Percentiles rank a stretch among this genome's conserved stretches.
phyloP scores from a whole-genome alignment of 2,113 vertebrate species.

The Pionites leucogaster region DNA sequence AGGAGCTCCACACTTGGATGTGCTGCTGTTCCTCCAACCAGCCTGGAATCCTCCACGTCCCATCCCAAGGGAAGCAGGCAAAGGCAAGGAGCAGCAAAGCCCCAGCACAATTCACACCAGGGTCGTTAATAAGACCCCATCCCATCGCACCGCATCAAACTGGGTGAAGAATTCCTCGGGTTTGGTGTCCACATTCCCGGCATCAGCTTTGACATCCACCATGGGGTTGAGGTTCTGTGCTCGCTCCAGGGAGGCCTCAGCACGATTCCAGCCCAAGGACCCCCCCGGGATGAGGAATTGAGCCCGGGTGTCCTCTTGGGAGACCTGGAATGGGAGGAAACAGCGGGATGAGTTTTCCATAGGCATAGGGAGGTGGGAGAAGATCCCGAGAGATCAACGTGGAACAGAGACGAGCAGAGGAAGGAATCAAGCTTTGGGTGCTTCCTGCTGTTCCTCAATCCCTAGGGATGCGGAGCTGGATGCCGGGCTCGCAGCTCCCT shows the following conservation, averaged over 20 bases:
- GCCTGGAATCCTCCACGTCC: not conserved
- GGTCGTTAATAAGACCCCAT: not conserved
- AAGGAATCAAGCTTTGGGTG: not conserved
- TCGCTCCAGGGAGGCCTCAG: conserved; percentile 87
- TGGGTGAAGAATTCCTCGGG: conserved; percentile 87
- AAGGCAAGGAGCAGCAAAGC: not conserved
- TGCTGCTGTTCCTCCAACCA: not conserved
- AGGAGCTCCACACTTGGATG: not conserved
- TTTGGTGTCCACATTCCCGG: conserved; percentile 80
- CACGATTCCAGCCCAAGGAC: conserved; percentile 83
- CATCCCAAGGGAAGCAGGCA: not conserved
- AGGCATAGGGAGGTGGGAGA: not conserved
- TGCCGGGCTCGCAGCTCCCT: conserved; percentile 21
- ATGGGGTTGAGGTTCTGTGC: conserved; percentile 95
- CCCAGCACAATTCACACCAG: not conserved
- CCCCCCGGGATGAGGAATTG: conserved; percentile 89
- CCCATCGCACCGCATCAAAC: conserved; percentile 80
- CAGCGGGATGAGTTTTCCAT: fast-evolving
- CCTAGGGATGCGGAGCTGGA: not conserved
- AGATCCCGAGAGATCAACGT: not conserved
- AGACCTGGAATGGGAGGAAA: conserved; percentile 76
- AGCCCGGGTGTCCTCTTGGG: conserved; percentile 82
- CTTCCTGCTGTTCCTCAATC: not conserved
- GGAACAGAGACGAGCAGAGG: not conserved
- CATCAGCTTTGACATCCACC: conserved; percentile 90